Base-by-base conservation (phyloP, 2,113 vertebrate species). In the Ramphastos sulfuratus region DNA sequence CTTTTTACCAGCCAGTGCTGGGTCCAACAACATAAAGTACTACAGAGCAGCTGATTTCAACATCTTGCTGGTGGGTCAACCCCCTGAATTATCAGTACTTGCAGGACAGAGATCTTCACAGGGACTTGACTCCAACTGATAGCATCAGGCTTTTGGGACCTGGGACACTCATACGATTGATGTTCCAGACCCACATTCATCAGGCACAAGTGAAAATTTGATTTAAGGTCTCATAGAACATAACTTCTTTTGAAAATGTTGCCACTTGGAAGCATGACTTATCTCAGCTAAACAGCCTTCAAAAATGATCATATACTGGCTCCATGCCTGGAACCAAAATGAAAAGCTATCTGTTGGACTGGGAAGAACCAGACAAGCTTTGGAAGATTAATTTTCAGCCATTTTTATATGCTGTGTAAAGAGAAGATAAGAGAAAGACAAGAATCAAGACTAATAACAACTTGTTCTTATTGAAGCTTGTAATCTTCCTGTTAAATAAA, bases 231-330 rank as follows among this genome's bases (percentile, higher is more conserved):
- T 71, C 74, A 33, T 0, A 56, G 85, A 67, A 15, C 2, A 1
- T 30, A 65, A 55, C 13, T 55, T 81, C 35, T 83, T 81, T 82
- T 73, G 74, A 85, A 93, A 84, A 63, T 37, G 12, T 56, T 80
- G 17, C 67, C 66, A 84, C 56, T 82, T 89, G 67, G 78, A 92
- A 79, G 81, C 82, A 83, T 60, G 48, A 94, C 64, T 92, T 94
- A 94, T 92, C 96, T 91, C 19, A 7, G 54, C 52, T 66, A 89
- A 92, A 55, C 72, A 92, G 72, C 42, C 72, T 85, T 91, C 74
- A 72, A 42, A 93, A 77, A 20, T 31, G 23, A 87, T 92, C 75
- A 30, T 77, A 10, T 33, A 15, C 79, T 92, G 87, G 89, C 93
- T 91, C 25, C 9, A 6, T 35, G 92, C 94, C 93, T 81, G 37